Conservation (phyloP, 2,113 vertebrate species). For the Stictonetta naevosa region DNA sequence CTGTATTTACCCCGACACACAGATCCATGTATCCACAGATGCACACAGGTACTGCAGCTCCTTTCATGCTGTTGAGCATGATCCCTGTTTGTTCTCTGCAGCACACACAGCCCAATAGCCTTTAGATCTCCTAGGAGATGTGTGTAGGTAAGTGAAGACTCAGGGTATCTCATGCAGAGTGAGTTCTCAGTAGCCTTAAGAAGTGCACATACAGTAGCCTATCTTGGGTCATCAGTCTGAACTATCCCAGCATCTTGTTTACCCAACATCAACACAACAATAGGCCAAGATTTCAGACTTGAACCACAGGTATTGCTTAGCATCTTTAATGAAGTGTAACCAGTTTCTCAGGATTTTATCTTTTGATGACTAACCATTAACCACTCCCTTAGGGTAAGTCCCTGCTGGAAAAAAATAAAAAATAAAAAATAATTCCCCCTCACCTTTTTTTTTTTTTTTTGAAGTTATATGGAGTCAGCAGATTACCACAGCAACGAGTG, state of each 20-base stretch:
- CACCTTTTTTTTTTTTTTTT: too few species aligned
- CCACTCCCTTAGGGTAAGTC: neutral
- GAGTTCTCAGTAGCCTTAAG: neutral
- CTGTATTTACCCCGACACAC: neutral
- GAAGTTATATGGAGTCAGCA: neutral
- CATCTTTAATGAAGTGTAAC: neutral
- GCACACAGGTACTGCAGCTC: fast-evolving
- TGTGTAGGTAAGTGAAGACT: fast-evolving
- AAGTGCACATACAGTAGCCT: fast-evolving
- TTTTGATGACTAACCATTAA: neutral
- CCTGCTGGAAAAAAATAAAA: neutral
- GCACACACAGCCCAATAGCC: neutral
- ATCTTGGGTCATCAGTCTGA: neutral
- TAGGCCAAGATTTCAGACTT: neutral
- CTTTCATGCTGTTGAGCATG: neutral
- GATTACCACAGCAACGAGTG: neutral
- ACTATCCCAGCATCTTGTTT: neutral
- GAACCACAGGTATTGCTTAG: neutral
- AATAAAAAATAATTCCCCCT: too few species aligned
- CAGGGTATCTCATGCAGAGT: neutral
- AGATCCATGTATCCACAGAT: neutral
- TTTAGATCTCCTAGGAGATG: neutral
- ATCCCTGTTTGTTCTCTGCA: neutral
- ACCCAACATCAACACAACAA: neutral
- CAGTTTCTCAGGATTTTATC: neutral